A percentile compares a stretch with the other conserved stretches of the same genome.
These are phyloP conservation scores for Chauna torquata DNA, from an alignment of 2,113 vertebrate species.

Conservation along the genomic window DNA sequence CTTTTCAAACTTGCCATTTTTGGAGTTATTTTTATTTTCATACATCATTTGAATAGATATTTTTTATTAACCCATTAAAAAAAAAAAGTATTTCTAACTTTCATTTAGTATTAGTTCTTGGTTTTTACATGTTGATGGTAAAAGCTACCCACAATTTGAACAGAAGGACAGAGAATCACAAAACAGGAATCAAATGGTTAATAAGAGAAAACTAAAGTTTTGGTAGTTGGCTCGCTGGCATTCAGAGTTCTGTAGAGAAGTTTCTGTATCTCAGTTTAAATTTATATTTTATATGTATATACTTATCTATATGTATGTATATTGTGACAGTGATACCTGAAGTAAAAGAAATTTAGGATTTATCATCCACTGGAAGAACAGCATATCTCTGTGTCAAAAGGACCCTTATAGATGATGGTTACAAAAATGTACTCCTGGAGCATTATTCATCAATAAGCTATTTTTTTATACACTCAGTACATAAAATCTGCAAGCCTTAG, in stretches of 20 bases:
- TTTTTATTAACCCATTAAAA: background rate
- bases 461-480: conserved; percentile 42
- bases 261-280: background rate
- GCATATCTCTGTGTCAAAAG: background rate
- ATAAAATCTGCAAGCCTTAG: conserved; percentile 67
- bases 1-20: background rate
- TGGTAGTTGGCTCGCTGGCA: background rate
- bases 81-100: background rate
- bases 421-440: conserved; percentile 47
- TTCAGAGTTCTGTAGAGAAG: background rate
- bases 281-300: background rate
- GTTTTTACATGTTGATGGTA: background rate
- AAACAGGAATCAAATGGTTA: accelerated
- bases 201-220: background rate
- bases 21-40: background rate
- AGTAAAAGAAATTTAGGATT: conserved; percentile 22
- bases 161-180: background rate
- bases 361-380: conserved; percentile 32
- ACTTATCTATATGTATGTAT: background rate
- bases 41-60: background rate
- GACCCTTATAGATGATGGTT: conserved; percentile 37
- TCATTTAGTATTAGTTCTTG: background rate
- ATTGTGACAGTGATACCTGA: background rate
- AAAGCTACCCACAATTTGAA: background rate
- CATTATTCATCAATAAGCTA: conserved; percentile 51